Evolutionary conservation across 1,140 invertebrate species (phyloP).

Genomic region (Brachionus plicatilis): DNA sequence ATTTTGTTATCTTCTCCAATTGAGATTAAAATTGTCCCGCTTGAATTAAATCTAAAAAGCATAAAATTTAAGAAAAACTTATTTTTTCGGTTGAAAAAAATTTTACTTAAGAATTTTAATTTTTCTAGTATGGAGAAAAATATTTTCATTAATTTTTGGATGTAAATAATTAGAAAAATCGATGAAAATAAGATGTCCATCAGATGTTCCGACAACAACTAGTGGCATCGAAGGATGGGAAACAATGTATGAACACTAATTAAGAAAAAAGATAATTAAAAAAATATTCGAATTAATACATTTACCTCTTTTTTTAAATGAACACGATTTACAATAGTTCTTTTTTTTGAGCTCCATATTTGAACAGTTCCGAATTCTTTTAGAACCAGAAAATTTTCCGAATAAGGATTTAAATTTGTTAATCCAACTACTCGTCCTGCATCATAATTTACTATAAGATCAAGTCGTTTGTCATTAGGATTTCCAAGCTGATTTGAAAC

Average conservation of each 20-base stretch:
- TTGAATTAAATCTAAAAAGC: conserved; percentile 20
- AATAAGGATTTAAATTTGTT: background rate
- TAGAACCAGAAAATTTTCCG: conserved; percentile 5
- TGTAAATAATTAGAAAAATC: background rate
- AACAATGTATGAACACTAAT: background rate
- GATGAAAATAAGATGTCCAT: conserved; percentile 19
- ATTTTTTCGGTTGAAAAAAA: no score
- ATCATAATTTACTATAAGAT: conserved; percentile 16
- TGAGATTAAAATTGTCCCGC: conserved; percentile 20
- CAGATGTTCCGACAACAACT: background rate
- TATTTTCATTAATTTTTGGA: background rate
- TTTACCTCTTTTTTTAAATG: background rate
- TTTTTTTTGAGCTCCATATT: conserved; percentile 7
- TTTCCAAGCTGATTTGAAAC: background rate
- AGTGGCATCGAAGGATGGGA: conserved; percentile 21
- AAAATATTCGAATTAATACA: background rate
- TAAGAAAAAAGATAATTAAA: background rate
- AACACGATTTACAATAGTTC: background rate
- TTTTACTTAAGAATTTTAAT: background rate
- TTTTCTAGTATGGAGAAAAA: background rate
- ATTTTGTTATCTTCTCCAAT: conserved; percentile 20
- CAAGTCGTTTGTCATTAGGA: background rate
- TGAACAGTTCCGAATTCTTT: conserved; percentile 32
- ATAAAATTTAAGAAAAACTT: no score
- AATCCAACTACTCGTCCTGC: background rate